phyloP scores from a whole-genome alignment of 2,797 vertebrate species.

The Saxicola maurus region DNA sequence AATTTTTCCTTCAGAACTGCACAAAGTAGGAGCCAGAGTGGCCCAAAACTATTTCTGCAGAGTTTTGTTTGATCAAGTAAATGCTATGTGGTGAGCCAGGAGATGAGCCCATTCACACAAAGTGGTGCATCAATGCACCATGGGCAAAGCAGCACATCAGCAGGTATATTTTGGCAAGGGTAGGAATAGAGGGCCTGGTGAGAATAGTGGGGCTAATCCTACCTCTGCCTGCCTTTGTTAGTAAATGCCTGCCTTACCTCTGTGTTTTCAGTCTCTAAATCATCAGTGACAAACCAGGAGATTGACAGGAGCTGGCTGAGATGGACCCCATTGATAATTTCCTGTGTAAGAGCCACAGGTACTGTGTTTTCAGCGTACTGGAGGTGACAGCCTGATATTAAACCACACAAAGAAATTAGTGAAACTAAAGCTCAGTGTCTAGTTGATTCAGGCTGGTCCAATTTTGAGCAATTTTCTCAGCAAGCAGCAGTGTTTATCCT shows the following conservation, averaged over 20 bases:
- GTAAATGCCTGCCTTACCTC: neutral
- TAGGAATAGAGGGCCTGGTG: neutral
- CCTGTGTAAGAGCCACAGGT: neutral
- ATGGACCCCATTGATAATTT: neutral
- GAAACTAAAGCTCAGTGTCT: constrained; percentile 3
- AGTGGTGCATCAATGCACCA: neutral
- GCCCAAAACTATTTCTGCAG: neutral
- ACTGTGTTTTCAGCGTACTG: neutral
- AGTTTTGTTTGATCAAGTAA: neutral
- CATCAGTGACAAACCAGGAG: neutral
- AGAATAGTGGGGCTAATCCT: neutral
- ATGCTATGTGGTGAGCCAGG: neutral
- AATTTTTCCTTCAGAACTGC: neutral
- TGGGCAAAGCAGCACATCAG: neutral
- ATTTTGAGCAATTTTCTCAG: constrained; percentile 48
- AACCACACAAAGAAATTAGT: constrained; percentile 20
- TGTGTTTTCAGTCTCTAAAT: neutral
- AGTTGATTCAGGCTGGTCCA: neutral
- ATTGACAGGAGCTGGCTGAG: neutral
- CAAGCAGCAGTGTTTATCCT: constrained; percentile 10
- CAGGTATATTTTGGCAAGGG: neutral
- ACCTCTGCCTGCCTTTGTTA: neutral
- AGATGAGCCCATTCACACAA: neutral
- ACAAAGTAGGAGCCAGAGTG: neutral
- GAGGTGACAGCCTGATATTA: constrained; percentile 25